Percentiles rank a stretch among this genome's conserved stretches.
Evolutionary conservation across 2,113 vertebrate genomes (phyloP).

Genomic region (Glaucomys volans): DNA sequence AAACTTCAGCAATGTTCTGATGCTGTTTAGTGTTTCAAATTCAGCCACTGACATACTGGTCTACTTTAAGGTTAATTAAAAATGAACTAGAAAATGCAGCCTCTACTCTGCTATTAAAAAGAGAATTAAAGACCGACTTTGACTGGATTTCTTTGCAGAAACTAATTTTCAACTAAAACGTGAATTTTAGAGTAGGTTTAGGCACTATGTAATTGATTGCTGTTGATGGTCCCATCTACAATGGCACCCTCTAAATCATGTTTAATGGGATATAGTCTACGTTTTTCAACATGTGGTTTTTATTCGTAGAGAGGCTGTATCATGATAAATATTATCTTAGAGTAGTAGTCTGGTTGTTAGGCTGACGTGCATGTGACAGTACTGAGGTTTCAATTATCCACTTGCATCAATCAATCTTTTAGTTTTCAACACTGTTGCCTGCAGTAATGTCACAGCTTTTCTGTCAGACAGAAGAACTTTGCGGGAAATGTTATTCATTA

Average conservation of each 20-base stretch:
- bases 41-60: neutral
- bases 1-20: neutral
- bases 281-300: constrained; percentile 69
- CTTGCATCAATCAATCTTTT: constrained; percentile 90
- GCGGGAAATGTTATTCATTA: constrained; percentile 91
- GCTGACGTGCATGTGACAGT: constrained; percentile 85
- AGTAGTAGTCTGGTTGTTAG: constrained; percentile 83
- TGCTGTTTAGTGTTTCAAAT: neutral
- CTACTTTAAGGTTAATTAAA: constrained; percentile 58
- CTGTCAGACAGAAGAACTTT: constrained; percentile 91
- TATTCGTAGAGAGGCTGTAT: constrained; percentile 77
- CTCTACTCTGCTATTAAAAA: constrained; percentile 43
- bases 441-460: constrained; percentile 91
- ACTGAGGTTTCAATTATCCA: constrained; percentile 90
- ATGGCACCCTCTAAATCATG: constrained; percentile 60
- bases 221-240: constrained; percentile 68
- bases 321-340: constrained; percentile 85
- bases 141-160: constrained; percentile 63
- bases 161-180: constrained; percentile 60
- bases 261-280: constrained; percentile 71
- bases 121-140: constrained; percentile 38
- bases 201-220: constrained; percentile 63
- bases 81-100: constrained; percentile 17
- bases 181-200: constrained; percentile 60
- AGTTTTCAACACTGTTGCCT: constrained; percentile 87